Percentiles rank a stretch among this genome's conserved stretches.
These are phyloP conservation scores for Apotomis capreana DNA, from an alignment of 2,888 invertebrate species.

Conservation along the genomic window DNA sequence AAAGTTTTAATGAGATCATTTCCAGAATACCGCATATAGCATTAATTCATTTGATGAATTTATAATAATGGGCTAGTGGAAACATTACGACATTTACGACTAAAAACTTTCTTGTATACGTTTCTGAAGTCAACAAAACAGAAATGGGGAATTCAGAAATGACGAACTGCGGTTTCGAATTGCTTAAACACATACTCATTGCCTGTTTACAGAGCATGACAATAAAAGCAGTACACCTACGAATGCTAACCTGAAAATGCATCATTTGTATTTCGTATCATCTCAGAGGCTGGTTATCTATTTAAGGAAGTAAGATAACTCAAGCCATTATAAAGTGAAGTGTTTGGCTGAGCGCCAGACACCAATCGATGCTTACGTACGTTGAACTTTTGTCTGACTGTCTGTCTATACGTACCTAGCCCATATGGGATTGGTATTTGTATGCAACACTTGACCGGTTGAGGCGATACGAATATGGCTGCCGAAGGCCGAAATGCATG, in stretches of 20 bases:
- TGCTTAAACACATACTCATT: background rate
- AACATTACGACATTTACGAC: no score
- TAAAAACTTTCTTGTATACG: no score
- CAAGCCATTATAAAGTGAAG: slow-evolving; percentile 69
- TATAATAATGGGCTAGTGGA: no score
- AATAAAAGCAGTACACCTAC: no score
- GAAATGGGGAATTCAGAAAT: slow-evolving; percentile 4
- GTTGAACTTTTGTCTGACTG: slow-evolving; percentile 71
- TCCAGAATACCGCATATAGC: no score
- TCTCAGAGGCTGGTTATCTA: slow-evolving; percentile 58
- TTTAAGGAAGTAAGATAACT: slow-evolving; percentile 75
- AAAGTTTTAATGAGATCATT: no score
- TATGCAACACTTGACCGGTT: slow-evolving; percentile 50
- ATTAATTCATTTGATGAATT: no score
- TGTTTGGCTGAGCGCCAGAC: slow-evolving; percentile 75
- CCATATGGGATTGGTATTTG: slow-evolving; percentile 49
- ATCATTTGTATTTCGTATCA: slow-evolving; percentile 26
- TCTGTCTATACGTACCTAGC: slow-evolving; percentile 51
- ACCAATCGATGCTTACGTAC: slow-evolving; percentile 71
- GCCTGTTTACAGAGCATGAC: background rate
- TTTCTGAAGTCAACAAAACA: no score
- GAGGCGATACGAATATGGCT: slow-evolving; percentile 26
- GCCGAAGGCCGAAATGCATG: slow-evolving; percentile 34
- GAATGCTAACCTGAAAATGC: background rate
- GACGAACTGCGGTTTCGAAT: background rate